Evolutionary conservation across 1,140 invertebrate species (phyloP), one percentile per base, ranked within the genome.

Genomic region (Habropoda laboriosa): DNA sequence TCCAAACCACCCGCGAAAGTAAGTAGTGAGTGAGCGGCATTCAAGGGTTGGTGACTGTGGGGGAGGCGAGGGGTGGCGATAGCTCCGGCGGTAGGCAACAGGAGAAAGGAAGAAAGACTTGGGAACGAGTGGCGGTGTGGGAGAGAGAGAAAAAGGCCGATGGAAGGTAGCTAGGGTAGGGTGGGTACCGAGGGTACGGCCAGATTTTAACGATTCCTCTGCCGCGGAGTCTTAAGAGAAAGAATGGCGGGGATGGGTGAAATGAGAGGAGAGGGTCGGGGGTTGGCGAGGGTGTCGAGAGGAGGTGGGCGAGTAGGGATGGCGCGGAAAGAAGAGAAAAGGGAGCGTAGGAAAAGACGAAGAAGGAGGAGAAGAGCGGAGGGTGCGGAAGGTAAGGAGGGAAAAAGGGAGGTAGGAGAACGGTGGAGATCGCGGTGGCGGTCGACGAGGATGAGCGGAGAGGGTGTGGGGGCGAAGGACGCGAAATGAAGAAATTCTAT

Each of bases 401-500:
- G 10, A 61, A 57, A 40, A 57, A 42, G 79, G 81, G 81, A 74
- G 38, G 55, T 85, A 79, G 85, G 32, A 32, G 49, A 49, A 67
- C 38, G 74, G 53, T 70, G 85, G 79, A 86, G 75, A 88, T 85
- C 79, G 82, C 80, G 85, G 83, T 82, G 87, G 82, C 71, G 85
- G 89, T 84, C 85, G 86, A 77, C 80, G 86, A 80, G 79, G 82
- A 79, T 79, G 79, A 66, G 71, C 72, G 79, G 57, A 71, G 83
- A 60, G 81, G 85, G 79, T 74, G 86, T 68, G 64, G 76, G 61
- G 66, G 79, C 89, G 90, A 89, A 88, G 88, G 89, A 93, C 90
- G 91, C 89, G 92, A 93, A 93, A 93, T 93, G 92, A 93, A 93
- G 92, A 93, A 93, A 93, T 93, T 93, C 92, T 93, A 92, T 93